phyloP scores from a whole-genome alignment of 2,888 invertebrate genomes.

The Drosophila fungiperda region DNA sequence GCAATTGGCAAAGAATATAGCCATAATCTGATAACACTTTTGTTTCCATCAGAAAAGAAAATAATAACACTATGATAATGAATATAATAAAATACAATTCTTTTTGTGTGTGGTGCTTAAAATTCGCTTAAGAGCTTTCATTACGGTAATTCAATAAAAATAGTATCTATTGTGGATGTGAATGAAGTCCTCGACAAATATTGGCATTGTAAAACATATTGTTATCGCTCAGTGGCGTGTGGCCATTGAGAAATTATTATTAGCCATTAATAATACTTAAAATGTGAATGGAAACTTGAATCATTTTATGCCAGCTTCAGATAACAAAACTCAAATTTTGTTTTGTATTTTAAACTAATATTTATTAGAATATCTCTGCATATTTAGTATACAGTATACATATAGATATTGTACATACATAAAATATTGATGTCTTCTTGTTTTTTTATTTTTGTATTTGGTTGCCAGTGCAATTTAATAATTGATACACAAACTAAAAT shows the following conservation, averaged over 20 bases:
- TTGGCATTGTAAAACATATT: not conserved
- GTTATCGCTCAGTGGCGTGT: slow-evolving; percentile 1
- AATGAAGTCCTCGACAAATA: not conserved
- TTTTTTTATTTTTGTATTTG: slow-evolving; percentile 28
- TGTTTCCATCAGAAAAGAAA: too few relatives aligned
- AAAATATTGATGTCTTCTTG: slow-evolving; percentile 45
- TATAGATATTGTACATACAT: slow-evolving; percentile 71
- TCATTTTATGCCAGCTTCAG: not conserved
- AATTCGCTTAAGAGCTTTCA: not conserved
- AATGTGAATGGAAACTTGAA: too few relatives aligned
- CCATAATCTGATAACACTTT: too few relatives aligned
- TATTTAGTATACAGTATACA: slow-evolving; percentile 69
- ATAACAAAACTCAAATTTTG: not conserved
- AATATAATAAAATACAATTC: not conserved
- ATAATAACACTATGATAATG: not conserved
- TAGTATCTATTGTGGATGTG: slow-evolving; percentile 11
- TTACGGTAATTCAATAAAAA: too few relatives aligned
- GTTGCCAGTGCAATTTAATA: slow-evolving; percentile 38
- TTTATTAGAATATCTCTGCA: slow-evolving; percentile 80
- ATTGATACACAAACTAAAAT: slow-evolving; percentile 53
- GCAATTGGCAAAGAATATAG: not conserved
- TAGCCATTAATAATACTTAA: not conserved
- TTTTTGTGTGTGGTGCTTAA: not conserved
- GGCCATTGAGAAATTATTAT: not conserved
- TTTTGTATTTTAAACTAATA: slow-evolving; percentile 70